Conservation (phyloP, 2,888 invertebrate genomes). For the Ecliptopera silaceata region DNA sequence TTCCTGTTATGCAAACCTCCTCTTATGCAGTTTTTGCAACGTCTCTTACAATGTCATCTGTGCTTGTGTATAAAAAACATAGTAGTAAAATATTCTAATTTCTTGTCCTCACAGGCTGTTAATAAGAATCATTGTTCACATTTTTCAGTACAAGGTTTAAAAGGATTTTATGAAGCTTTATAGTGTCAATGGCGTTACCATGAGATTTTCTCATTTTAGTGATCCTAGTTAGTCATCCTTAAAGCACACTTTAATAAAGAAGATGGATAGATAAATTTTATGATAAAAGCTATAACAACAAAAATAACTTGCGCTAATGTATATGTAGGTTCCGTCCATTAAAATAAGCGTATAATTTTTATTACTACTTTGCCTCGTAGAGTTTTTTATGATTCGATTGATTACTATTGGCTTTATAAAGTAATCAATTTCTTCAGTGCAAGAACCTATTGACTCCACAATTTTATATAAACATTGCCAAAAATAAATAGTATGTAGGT, state of each 20-base stretch:
- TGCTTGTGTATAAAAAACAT: too few relatives aligned
- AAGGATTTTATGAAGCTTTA: too few relatives aligned
- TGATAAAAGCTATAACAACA: constrained; percentile 56
- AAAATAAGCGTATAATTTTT: constrained; percentile 52
- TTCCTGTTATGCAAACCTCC: too few relatives aligned
- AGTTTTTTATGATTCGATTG: constrained; percentile 27
- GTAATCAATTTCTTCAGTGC: constrained; percentile 18
- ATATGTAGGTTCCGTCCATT: constrained; percentile 47
- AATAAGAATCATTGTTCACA: too few relatives aligned
- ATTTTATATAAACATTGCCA: neutral
- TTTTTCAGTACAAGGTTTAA: too few relatives aligned
- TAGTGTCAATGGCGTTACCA: too few relatives aligned
- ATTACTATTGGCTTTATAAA: constrained; percentile 27
- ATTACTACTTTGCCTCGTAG: constrained; percentile 41
- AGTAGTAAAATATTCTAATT: too few relatives aligned
- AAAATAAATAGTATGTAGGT: too few relatives aligned
- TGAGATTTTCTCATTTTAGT: neutral
- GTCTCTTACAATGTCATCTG: too few relatives aligned
- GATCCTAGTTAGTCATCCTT: constrained; percentile 1
- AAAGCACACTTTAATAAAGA: constrained; percentile 1
- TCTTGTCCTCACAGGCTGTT: too few relatives aligned
- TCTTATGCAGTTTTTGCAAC: too few relatives aligned
- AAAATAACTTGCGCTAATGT: constrained; percentile 57
- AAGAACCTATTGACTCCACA: neutral
- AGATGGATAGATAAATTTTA: constrained; percentile 64